Percentiles rank a stretch among this genome's conserved stretches.
Conservation (phyloP, 2,888 invertebrate species). For the Drosophila yooni region DNA sequence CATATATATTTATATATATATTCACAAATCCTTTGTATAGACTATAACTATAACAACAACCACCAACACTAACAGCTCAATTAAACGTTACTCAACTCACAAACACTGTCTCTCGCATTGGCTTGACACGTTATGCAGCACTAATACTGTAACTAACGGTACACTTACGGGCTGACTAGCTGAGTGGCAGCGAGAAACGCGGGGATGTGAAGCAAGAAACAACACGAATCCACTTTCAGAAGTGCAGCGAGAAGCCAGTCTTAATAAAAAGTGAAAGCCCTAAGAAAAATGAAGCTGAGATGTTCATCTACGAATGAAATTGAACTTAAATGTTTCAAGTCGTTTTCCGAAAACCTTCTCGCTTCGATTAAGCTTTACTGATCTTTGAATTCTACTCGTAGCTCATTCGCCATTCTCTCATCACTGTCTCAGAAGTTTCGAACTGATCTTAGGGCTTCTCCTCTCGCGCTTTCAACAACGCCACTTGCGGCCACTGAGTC, state of each 20-base stretch:
- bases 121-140: slow-evolving; percentile 41
- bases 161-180: slow-evolving; percentile 3
- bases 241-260: not conserved
- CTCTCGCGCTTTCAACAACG: not conserved
- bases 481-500: slow-evolving; percentile 14
- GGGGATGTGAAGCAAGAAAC: not conserved
- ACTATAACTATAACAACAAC: slow-evolving; percentile 40
- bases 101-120: slow-evolving; percentile 1
- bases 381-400: not conserved
- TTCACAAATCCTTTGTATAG: slow-evolving; percentile 33
- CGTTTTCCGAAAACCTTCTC: not conserved
- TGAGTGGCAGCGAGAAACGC: slow-evolving; percentile 2
- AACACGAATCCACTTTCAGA: not conserved
- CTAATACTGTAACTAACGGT: slow-evolving; percentile 16
- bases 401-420: not conserved
- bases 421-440: not conserved
- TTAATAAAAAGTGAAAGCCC: not conserved
- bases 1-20: slow-evolving; percentile 2
- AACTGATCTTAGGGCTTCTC: not conserved
- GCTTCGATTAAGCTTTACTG: not conserved
- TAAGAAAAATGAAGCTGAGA: not conserved
- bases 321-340: too few relatives aligned
- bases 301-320: not conserved
- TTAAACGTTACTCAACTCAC: slow-evolving; percentile 8
- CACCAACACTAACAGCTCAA: slow-evolving; percentile 21